Evolutionary conservation across 2,113 vertebrate genomes (phyloP).

Genomic region (Chinchilla lanigera): DNA sequence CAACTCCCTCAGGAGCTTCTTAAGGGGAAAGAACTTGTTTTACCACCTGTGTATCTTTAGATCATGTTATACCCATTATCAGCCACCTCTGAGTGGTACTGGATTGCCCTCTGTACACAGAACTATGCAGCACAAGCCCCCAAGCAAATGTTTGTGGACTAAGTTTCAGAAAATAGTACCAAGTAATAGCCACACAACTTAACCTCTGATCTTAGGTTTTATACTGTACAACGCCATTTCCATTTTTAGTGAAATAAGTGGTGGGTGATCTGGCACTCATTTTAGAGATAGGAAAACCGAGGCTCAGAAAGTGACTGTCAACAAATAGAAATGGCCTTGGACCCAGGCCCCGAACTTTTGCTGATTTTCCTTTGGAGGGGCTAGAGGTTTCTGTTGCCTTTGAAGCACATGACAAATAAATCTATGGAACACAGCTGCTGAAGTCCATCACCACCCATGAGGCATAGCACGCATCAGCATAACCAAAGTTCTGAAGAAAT

Average conservation of each 20-base stretch:
- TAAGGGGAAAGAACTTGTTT: not conserved
- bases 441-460: not conserved
- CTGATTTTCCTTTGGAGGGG: not conserved
- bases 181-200: not conserved
- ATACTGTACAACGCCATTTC: not conserved
- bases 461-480: fast-evolving
- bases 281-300: not conserved
- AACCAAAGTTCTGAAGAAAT: not conserved
- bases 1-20: not conserved
- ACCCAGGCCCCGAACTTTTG: not conserved
- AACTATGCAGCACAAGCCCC: not conserved
- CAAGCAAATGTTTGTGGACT: not conserved
- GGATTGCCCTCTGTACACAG: not conserved
- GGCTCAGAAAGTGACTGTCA: not conserved
- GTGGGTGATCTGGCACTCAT: not conserved
- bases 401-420: not conserved
- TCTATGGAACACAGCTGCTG: fast-evolving
- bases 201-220: not conserved
- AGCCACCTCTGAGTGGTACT: not conserved
- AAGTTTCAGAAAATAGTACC: not conserved
- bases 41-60: not conserved
- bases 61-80: too few species aligned
- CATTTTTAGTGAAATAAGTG: not conserved
- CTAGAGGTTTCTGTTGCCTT: not conserved
- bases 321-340: not conserved